Evolutionary conservation across 1,140 invertebrate genomes (phyloP), one percentile per base, ranked within the genome.

Genomic region (Drosophila biarmipes): DNA sequence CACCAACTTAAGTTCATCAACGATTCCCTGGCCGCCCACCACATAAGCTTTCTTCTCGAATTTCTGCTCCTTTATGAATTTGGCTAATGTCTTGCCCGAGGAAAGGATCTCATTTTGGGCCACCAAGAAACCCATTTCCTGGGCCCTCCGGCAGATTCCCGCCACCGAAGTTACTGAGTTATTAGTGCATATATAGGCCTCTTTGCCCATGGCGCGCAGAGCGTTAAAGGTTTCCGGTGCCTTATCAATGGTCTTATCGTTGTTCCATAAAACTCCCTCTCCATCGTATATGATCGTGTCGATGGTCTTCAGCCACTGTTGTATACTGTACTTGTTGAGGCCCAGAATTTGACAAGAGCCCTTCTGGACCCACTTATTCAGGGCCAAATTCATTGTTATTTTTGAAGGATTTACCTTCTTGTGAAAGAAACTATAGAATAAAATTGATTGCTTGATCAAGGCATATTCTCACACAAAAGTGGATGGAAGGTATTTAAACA

Each of bases 151-250:
- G 0, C 48, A 62, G 1, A 80, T 17, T 0, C 6, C 43, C 1
- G 12, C 8, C 1, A 42, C 45, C 8, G 81, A 73, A 11, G 7
- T 27, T 0, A 12, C 21, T 8, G 81, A 85, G 15, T 71, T 57
- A 45, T 85, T 85, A 5, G 76, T 80, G 59, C 81, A 85, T 0
- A 85, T 77, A 17, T 49, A 77, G 0, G 68, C 73, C 1, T 69
- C 46, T 19, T 85, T 85, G 2, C 77, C 80, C 80, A 80, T 67
- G 0, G 56, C 81, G 0, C 68, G 55, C 10, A 85, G 15, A 0
- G 81, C 80, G 21, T 85, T 85, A 1, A 85, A 85, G 2, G 80
- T 80, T 6, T 73, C 67, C 1, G 80, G 27, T 1, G 74, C 54
- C 1, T 75, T 75, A 6, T 46, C 17, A 1, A 85, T 11, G 1